Conservation (phyloP, 2,888 invertebrate genomes). For the Acrobasis repandana region DNA sequence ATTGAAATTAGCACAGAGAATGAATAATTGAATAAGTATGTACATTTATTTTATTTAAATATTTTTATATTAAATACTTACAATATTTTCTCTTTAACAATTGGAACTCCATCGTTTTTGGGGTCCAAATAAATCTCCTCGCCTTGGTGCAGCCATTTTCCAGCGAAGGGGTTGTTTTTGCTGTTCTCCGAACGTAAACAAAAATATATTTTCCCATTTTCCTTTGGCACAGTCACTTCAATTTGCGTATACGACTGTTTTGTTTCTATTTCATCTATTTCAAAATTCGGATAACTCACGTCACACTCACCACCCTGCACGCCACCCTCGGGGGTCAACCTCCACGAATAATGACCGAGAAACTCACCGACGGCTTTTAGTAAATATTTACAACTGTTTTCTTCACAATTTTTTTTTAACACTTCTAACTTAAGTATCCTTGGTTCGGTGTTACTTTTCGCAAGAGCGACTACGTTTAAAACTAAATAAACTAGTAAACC, state of each 20-base stretch:
- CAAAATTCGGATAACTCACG: slow-evolving; percentile 64
- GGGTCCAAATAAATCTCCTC: slow-evolving; percentile 64
- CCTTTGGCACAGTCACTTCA: slow-evolving; percentile 55
- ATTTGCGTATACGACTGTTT: slow-evolving; percentile 52
- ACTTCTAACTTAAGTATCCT: slow-evolving; percentile 59
- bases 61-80: slow-evolving; percentile 1
- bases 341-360: slow-evolving; percentile 71
- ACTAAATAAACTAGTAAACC: slow-evolving; percentile 63
- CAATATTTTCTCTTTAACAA: slow-evolving; percentile 4
- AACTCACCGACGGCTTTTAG: slow-evolving; percentile 66
- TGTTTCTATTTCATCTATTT: slow-evolving; percentile 62
- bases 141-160: slow-evolving; percentile 81
- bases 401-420: slow-evolving; percentile 51
- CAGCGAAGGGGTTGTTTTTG: slow-evolving; percentile 54
- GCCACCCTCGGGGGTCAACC: slow-evolving; percentile 60
- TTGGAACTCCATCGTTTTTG: slow-evolving; percentile 37
- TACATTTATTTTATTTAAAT: no score
- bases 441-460: slow-evolving; percentile 45
- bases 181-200: slow-evolving; percentile 55
- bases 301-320: slow-evolving; percentile 61
- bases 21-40: no score
- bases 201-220: slow-evolving; percentile 58
- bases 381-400: slow-evolving; percentile 74
- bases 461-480: slow-evolving; percentile 51
- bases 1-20: no score